phyloP scores from a whole-genome alignment of 2,113 vertebrate species.

The Chlorodrepanis virens region DNA sequence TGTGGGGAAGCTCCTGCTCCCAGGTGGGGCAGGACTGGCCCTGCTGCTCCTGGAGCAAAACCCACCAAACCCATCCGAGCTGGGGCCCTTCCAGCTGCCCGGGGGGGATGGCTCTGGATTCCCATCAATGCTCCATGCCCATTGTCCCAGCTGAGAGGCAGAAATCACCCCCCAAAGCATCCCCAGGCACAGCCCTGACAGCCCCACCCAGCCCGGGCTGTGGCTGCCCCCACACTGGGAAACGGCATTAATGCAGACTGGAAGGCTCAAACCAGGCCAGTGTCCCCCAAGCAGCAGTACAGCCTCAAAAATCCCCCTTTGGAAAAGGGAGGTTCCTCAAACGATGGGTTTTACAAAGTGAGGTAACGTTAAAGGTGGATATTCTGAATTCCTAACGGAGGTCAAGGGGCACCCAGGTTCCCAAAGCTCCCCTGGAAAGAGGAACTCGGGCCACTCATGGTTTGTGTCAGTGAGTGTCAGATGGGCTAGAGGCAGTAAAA shows the following conservation, averaged over 20 bases:
- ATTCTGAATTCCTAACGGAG: rapidly evolving
- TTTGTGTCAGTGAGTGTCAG: rapidly evolving
- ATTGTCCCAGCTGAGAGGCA: not conserved
- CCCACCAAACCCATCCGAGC: not conserved
- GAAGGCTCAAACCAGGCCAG: not conserved
- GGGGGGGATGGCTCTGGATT: not conserved
- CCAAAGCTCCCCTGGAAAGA: rapidly evolving
- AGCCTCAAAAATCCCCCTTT: rapidly evolving
- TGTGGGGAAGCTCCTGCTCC: not conserved
- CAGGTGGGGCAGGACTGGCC: not conserved
- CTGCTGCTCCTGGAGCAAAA: not conserved
- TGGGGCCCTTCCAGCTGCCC: not conserved
- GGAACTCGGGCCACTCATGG: rapidly evolving
- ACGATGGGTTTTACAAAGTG: rapidly evolving
- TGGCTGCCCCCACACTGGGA: not conserved
- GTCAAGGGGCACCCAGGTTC: rapidly evolving
- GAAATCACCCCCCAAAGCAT: not conserved
- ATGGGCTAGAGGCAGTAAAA: rapidly evolving
- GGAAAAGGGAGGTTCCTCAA: rapidly evolving
- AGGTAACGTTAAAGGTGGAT: not conserved
- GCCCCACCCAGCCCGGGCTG: rapidly evolving
- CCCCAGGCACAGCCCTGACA: not conserved
- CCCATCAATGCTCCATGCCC: not conserved
- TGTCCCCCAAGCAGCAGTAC: rapidly evolving
- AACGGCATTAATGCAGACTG: rapidly evolving